Conservation (phyloP, 1,140 invertebrate species). For the Rhopalosiphum maidis region DNA sequence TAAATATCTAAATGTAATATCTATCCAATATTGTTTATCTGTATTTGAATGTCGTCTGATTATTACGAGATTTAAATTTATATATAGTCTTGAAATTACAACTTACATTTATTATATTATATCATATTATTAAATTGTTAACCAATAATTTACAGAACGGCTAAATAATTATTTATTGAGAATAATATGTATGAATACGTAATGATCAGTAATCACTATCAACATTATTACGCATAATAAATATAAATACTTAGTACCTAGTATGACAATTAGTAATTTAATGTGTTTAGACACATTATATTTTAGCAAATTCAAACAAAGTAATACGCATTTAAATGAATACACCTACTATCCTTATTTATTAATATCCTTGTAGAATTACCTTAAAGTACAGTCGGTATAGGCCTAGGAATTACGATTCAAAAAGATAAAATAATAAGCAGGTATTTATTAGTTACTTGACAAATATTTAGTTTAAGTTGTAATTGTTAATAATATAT, state of each 20-base stretch:
- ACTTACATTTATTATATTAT: not conserved
- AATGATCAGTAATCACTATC: not conserved
- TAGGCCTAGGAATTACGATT: not conserved
- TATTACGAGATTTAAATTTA: not conserved
- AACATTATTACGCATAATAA: too few species aligned
- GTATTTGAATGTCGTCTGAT: not conserved
- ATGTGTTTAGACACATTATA: too few species aligned
- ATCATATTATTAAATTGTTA: not conserved
- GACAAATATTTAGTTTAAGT: not conserved
- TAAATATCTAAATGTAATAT: not conserved
- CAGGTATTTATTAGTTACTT: not conserved
- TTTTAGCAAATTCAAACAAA: too few species aligned
- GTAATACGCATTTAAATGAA: too few species aligned
- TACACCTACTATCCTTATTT: too few species aligned
- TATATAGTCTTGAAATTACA: not conserved
- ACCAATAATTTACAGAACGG: not conserved
- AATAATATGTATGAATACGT: not conserved
- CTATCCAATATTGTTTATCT: not conserved
- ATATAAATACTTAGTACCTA: too few species aligned
- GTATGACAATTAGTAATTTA: too few species aligned
- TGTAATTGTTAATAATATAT: not conserved
- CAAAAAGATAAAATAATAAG: not conserved
- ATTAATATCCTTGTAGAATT: too few species aligned
- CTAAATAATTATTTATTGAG: not conserved
- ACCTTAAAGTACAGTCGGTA: too few species aligned